Evolutionary conservation across 2,797 vertebrate genomes (phyloP), one percentile per base, ranked within the genome.

Genomic region (Microctenopoma lineatum): DNA sequence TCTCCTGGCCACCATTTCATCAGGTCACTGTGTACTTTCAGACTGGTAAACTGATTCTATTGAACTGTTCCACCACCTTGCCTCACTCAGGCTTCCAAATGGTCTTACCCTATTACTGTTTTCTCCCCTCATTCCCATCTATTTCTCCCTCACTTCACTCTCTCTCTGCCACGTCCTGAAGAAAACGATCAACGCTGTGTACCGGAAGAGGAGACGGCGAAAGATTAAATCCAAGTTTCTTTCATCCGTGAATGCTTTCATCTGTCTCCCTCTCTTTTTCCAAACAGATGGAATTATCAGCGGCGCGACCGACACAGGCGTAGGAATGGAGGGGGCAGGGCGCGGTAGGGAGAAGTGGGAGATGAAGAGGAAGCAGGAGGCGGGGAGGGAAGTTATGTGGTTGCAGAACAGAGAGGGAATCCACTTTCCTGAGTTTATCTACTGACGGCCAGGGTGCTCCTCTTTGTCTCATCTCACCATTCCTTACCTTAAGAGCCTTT

Each of bases 201-300:
- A 87, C 92, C 94, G 81, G 58, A 72, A 66, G 79, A 80, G 73
- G 65, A 79, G 75, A 75, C 53, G 12, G 64, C 48, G 25, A 50
- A 79, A 89, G 86, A 88, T 97, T 96, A 96, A 96, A 97, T 96
- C 94, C 94, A 95, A 96, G 93, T 96, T 95, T 94, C 95, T 96
- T 97, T 98, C 95, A 97, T 97, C 96, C 96, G 93, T 95, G 95
- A 95, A 93, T 91, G 94, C 96, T 98, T 97, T 98, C 96, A 97
- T 97, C 96, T 96, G 90, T 93, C 46, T 34, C 95, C 95, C 95
- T 95, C 93, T 95, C 94, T 93, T 94, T 94, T 94, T 93, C 93
- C 95, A 95, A 95, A 96, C 94, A 95, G 93, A 95, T 91, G 94
- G 96, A 96, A 96, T 97, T 96, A 98, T 97, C 96, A 95, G 95